These are phyloP conservation scores for Dermolepida albohirtum DNA, from an alignment of 2,888 invertebrate species.

Conservation along the genomic window DNA sequence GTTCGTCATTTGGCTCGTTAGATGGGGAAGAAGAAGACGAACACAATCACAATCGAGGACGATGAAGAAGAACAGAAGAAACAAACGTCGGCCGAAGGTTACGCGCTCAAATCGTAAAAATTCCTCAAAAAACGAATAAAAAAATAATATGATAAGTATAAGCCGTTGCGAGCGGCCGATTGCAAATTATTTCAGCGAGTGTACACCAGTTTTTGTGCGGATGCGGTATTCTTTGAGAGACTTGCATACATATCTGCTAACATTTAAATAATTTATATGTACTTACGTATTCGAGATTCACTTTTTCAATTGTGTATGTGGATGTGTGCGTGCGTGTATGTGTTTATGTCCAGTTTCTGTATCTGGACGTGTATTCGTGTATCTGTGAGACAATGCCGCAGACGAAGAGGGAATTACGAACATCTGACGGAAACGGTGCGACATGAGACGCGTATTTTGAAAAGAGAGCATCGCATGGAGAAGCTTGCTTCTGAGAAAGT, in stretches of 20 bases:
- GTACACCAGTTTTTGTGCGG: constrained; percentile 64
- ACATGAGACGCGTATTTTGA: constrained; percentile 25
- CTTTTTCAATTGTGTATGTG: constrained; percentile 60
- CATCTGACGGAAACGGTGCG: constrained; percentile 55
- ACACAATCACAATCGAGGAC: background rate
- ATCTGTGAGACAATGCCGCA: constrained; percentile 50
- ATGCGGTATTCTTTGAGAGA: constrained; percentile 64
- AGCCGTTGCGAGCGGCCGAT: constrained; percentile 50
- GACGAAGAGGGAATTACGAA: constrained; percentile 47
- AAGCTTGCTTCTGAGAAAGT: constrained; percentile 59
- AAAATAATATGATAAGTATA: constrained; percentile 58
- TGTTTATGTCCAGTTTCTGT: background rate
- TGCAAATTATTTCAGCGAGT: constrained; percentile 62
- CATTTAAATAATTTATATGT: constrained; percentile 67
- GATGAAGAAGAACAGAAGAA: constrained; percentile 3
- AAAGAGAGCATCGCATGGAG: constrained; percentile 50
- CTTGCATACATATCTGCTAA: constrained; percentile 66
- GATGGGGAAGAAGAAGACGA: constrained; percentile 10
- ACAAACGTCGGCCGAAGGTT: constrained; percentile 27
- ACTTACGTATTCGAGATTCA: constrained; percentile 63
- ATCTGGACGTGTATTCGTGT: background rate
- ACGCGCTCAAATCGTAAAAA: constrained; percentile 30
- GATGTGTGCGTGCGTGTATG: constrained; percentile 8
- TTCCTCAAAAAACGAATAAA: constrained; percentile 48
- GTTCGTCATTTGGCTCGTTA: constrained; percentile 37